Evolutionary conservation across 2,113 vertebrate species (phyloP).

Genomic region (Hyaena hyaena): DNA sequence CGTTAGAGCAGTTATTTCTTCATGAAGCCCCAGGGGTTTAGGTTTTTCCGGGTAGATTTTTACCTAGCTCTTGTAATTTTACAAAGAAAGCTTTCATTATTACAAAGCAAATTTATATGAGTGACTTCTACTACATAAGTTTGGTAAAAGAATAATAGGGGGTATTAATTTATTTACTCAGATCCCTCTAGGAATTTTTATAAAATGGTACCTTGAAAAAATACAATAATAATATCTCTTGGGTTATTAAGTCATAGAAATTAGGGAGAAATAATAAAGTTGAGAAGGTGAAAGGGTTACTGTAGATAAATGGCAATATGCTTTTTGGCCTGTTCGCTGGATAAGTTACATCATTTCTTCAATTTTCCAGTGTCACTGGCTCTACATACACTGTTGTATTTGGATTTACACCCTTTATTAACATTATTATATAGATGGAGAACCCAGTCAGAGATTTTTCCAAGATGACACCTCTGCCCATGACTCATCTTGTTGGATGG

Average conservation of each 20-base stretch:
- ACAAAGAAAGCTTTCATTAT: conserved; percentile 42
- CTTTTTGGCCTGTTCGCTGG: background rate
- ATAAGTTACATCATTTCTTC: background rate
- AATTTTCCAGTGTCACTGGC: background rate
- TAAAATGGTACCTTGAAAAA: background rate
- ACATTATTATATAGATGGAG: background rate
- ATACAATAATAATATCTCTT: background rate
- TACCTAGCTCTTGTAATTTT: conserved; percentile 41
- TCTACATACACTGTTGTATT: background rate
- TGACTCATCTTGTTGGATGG: background rate
- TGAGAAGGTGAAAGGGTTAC: background rate
- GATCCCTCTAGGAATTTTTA: background rate
- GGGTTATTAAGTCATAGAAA: conserved; percentile 39
- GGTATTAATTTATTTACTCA: conserved; percentile 29
- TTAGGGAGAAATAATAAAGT: conserved; percentile 27
- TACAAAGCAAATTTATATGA: conserved; percentile 22
- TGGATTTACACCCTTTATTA: background rate
- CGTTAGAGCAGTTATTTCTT: conserved; percentile 62
- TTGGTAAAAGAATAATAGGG: conserved; percentile 39
- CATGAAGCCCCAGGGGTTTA: conserved; percentile 39
- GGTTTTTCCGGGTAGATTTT: conserved; percentile 37
- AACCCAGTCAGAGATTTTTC: background rate
- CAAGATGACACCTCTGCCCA: background rate
- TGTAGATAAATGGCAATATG: background rate
- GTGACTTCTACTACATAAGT: conserved; percentile 22